Conservation (phyloP, 2,113 vertebrate genomes). For the Oreochromis aureus region DNA sequence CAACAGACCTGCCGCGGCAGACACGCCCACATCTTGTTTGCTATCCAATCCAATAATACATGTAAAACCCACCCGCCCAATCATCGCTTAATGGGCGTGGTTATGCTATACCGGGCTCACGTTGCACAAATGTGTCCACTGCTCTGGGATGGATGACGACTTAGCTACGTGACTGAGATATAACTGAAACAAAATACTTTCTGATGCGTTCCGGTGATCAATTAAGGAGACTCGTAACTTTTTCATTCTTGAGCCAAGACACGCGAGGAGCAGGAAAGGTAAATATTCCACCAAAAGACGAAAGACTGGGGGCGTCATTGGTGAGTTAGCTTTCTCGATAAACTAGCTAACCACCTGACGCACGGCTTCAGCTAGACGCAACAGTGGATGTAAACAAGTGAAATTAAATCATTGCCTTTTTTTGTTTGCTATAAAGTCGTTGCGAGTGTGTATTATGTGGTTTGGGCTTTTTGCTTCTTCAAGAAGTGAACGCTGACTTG, state of each 20-base stretch:
- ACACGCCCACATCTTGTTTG: neutral
- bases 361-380: neutral
- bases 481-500: neutral
- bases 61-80: neutral
- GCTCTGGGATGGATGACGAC: neutral
- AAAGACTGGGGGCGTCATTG: neutral
- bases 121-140: conserved; percentile 73
- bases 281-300: neutral
- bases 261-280: neutral
- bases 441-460: neutral
- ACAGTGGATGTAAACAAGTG: neutral
- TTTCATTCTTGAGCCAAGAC: neutral
- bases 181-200: neutral
- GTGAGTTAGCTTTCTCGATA: neutral
- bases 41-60: conserved; percentile 16
- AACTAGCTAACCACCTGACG: conserved; percentile 12
- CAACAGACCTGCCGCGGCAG: neutral
- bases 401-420: neutral
- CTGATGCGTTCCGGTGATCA: neutral
- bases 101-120: conserved; percentile 41
- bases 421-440: neutral
- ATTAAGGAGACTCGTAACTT: neutral
- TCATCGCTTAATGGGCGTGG: conserved; percentile 39
- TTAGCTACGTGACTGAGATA: neutral
- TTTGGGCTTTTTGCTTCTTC: neutral